Evolutionary conservation across 2,113 vertebrate genomes (phyloP).

Genomic region (Argyrosomus japonicus): DNA sequence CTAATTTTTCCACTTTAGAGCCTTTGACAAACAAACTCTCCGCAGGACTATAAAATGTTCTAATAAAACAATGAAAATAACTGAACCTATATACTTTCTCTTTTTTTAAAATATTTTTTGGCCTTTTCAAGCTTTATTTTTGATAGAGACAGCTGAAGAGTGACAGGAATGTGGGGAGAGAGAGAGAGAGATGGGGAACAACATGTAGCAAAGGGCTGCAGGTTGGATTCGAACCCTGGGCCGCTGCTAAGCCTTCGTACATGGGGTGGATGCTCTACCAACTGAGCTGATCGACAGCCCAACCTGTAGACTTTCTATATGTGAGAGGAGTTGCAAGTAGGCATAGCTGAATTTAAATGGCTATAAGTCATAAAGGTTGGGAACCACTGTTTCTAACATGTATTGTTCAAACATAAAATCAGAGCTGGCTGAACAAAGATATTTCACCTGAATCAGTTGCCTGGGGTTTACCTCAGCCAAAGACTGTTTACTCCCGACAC

Average conservation of each 20-base stretch:
- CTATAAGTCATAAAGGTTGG: not conserved
- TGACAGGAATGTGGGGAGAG: no score
- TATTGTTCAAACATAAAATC: slow-evolving; percentile 1
- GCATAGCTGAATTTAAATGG: not conserved
- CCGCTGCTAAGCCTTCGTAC: no score
- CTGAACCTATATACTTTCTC: not conserved
- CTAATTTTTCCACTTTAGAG: no score
- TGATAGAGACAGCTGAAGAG: no score
- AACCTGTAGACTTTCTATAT: not conserved
- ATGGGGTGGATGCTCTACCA: no score
- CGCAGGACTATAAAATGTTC: not conserved
- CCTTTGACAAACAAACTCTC: not conserved
- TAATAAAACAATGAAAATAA: not conserved
- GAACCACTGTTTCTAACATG: not conserved
- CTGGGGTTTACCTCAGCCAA: slow-evolving; percentile 10
- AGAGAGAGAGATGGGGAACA: no score
- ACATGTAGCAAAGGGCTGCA: no score
- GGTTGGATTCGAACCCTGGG: no score
- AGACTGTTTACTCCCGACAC: slow-evolving; percentile 23
- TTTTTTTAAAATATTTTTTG: no score
- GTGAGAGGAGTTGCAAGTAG: not conserved
- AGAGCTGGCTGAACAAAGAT: slow-evolving; percentile 2
- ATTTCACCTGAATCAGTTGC: not conserved
- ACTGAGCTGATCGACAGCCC: no score
- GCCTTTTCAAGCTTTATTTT: no score